Conservation (phyloP, 2,888 invertebrate species). For the Hydriomena furcata region DNA sequence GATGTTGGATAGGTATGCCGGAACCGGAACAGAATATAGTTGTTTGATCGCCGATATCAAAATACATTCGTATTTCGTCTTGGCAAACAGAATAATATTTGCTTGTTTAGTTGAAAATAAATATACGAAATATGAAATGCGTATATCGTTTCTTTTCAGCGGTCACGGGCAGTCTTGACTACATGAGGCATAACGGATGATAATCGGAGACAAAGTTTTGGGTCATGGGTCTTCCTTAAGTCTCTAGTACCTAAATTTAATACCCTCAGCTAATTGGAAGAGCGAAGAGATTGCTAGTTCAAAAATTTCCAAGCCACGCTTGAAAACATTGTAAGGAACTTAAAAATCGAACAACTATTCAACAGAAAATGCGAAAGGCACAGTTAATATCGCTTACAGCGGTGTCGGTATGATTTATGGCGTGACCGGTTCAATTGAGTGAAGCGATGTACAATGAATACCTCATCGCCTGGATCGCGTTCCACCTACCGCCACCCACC, state of each 20-base stretch:
- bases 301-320: not conserved
- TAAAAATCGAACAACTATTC: slow-evolving; percentile 26
- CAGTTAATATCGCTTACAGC: slow-evolving; percentile 46
- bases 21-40: slow-evolving; percentile 11
- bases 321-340: not conserved
- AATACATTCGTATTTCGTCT: slow-evolving; percentile 21
- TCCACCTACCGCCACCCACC: slow-evolving; percentile 18
- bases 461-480: slow-evolving; percentile 29
- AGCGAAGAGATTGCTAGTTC: no score
- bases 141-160: slow-evolving; percentile 24
- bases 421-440: slow-evolving; percentile 53
- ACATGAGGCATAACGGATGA: no score
- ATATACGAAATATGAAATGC: slow-evolving; percentile 20
- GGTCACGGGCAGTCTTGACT: slow-evolving; percentile 11
- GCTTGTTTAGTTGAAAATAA: slow-evolving; percentile 25
- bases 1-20: not conserved
- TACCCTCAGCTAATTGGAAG: not conserved
- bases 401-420: slow-evolving; percentile 58
- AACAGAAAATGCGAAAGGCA: slow-evolving; percentile 44
- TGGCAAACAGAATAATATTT: slow-evolving; percentile 17
- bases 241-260: not conserved
- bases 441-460: slow-evolving; percentile 49
- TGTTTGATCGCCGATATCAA: slow-evolving; percentile 11
- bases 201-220: slow-evolving; percentile 34
- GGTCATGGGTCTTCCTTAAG: slow-evolving; percentile 26